Percentiles rank a stretch among this genome's conserved stretches.
phyloP scores from a whole-genome alignment of 2,888 invertebrate genomes.

The Caenorhabditis panamensis region DNA sequence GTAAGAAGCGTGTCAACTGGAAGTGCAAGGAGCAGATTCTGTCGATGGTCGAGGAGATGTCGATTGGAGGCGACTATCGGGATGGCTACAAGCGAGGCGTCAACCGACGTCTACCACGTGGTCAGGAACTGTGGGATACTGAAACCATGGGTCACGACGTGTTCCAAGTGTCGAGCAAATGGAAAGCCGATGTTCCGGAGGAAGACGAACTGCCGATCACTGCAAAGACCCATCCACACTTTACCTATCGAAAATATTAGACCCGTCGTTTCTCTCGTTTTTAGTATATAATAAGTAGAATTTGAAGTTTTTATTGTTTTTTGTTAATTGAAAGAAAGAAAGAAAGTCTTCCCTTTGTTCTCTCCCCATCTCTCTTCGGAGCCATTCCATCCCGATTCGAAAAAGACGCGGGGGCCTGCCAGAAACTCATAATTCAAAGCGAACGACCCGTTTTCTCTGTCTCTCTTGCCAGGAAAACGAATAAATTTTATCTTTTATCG shows the following conservation, averaged over 20 bases:
- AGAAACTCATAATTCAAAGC: constrained; percentile 50
- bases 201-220: constrained; percentile 64
- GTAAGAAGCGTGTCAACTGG: constrained; percentile 73
- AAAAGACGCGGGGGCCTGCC: not conserved
- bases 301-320: constrained; percentile 33
- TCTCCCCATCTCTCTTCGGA: not conserved
- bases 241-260: constrained; percentile 73
- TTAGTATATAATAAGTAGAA: constrained; percentile 17
- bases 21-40: constrained; percentile 76
- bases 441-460: constrained; percentile 33
- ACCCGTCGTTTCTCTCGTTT: not conserved
- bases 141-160: constrained; percentile 81
- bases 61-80: constrained; percentile 78
- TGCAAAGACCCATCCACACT: constrained; percentile 74
- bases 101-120: constrained; percentile 76
- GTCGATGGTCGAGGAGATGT: constrained; percentile 78
- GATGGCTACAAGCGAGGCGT: constrained; percentile 74
- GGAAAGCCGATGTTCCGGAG: constrained; percentile 76
- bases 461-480: constrained; percentile 42
- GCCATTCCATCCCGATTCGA: not conserved
- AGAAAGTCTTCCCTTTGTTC: not conserved
- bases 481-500: constrained; percentile 64
- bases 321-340: not conserved
- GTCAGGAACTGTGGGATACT: constrained; percentile 79
- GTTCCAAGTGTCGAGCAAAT: constrained; percentile 76